Percentiles rank a stretch among this genome's conserved stretches.
Evolutionary conservation across 2,888 invertebrate species (phyloP).

Genomic region (Panzeria rudis): DNA sequence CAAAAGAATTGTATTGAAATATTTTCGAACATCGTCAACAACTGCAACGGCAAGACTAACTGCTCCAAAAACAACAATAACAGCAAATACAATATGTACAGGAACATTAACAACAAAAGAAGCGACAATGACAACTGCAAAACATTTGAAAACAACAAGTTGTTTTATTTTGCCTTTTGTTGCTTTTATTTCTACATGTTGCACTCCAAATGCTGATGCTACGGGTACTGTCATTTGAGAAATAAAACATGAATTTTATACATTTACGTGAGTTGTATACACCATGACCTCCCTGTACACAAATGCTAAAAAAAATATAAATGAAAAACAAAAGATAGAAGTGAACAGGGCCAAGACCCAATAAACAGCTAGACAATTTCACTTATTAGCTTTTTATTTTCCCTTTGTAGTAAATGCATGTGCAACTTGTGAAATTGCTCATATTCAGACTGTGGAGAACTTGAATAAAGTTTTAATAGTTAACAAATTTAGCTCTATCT

Average conservation of each 20-base stretch:
- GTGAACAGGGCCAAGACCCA: not conserved
- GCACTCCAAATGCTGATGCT: constrained; percentile 18
- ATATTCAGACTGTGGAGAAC: not conserved
- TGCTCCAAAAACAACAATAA: not conserved
- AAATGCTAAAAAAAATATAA: not conserved
- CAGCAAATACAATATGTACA: constrained; percentile 21
- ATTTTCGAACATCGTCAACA: constrained; percentile 45
- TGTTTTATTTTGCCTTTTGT: constrained; percentile 49
- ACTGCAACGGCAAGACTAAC: constrained; percentile 20
- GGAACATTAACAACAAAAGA: constrained; percentile 26
- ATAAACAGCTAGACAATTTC: constrained; percentile 15
- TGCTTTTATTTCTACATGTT: constrained; percentile 41
- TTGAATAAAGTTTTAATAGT: not conserved
- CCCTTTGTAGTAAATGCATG: not conserved
- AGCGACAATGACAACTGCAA: constrained; percentile 47
- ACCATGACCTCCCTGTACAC: constrained; percentile 12
- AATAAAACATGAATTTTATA: constrained; percentile 48
- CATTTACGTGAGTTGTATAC: constrained; percentile 41
- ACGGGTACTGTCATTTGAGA: constrained; percentile 19
- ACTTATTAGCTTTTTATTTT: constrained; percentile 43
- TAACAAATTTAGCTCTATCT: too few species aligned
- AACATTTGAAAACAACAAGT: constrained; percentile 61
- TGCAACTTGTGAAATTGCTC: constrained; percentile 11
- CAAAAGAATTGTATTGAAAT: constrained; percentile 43
- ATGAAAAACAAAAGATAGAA: not conserved